Evolutionary conservation across 30 jellyfish, hydroid and myxozoan species (phyloP).

Genomic region (Chrysaora quinquecirrha): DNA sequence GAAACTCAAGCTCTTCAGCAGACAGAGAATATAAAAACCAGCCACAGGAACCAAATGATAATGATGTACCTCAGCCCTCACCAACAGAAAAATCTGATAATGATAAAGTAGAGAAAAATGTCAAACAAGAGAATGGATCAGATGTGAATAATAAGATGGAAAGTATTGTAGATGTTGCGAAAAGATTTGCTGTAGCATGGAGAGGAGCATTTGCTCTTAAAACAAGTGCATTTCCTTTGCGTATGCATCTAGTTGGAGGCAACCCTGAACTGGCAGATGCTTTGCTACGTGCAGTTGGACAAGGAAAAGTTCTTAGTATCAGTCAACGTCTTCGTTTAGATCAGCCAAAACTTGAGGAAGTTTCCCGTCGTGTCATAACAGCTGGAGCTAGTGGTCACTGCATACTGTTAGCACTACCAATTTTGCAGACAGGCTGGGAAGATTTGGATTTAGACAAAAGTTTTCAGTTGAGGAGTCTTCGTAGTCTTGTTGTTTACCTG

Average conservation of each 20-base stretch:
- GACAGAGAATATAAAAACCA: slow-evolving; percentile 45
- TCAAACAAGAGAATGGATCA: slow-evolving; percentile 66
- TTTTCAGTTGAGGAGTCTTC: slow-evolving; percentile 87
- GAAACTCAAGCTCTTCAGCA: slow-evolving; percentile 63
- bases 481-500: slow-evolving; percentile 94
- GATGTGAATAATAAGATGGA: slow-evolving; percentile 54
- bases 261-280: slow-evolving; percentile 96
- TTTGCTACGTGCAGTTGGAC: slow-evolving; percentile 91
- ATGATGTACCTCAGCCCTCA: slow-evolving; percentile 42
- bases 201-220: slow-evolving; percentile 97
- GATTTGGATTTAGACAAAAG: slow-evolving; percentile 81
- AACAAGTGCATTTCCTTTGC: slow-evolving; percentile 95
- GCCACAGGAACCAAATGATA: slow-evolving; percentile 16
- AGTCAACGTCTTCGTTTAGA: slow-evolving; percentile 97
- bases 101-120: slow-evolving; percentile 25
- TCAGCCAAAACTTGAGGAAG: slow-evolving; percentile 98
- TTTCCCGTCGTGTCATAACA: slow-evolving; percentile 90
- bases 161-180: slow-evolving; percentile 89
- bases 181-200: slow-evolving; percentile 98
- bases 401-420: slow-evolving; percentile 88
- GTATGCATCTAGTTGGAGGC: slow-evolving; percentile 98
- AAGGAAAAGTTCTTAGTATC: slow-evolving; percentile 81
- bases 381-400: slow-evolving; percentile 99
- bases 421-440: slow-evolving; percentile 82
- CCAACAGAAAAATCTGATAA: slow-evolving; percentile 20